Percentiles rank a stretch among this genome's conserved stretches.
Evolutionary conservation across 2,113 vertebrate species (phyloP).

Genomic region (Cepphus grylle): DNA sequence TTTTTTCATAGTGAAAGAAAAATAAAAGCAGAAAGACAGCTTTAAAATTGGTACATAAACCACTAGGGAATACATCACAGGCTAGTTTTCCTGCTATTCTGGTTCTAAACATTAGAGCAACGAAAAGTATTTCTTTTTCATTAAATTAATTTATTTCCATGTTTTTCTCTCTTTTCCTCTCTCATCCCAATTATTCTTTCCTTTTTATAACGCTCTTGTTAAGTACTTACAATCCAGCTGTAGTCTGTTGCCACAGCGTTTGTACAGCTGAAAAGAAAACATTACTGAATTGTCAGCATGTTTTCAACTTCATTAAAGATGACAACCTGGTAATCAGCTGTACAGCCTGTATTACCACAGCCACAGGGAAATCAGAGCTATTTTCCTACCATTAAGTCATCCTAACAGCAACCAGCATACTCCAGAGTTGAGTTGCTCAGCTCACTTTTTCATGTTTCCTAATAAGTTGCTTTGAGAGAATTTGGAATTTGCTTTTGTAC

Average conservation of each 20-base stretch:
- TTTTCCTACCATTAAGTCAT: slow-evolving; percentile 31
- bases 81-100: neutral
- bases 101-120: neutral
- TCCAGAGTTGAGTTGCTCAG: neutral
- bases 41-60: slow-evolving; percentile 3
- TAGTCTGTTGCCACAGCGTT: slow-evolving; percentile 63
- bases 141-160: slow-evolving; percentile 26
- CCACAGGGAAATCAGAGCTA: neutral
- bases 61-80: neutral
- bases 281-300: slow-evolving; percentile 50
- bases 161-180: neutral
- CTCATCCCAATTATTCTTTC: slow-evolving; percentile 39
- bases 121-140: neutral
- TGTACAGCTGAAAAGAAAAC: slow-evolving; percentile 60
- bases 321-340: slow-evolving; percentile 63
- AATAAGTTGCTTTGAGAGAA: neutral
- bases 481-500: neutral
- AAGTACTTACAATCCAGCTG: slow-evolving; percentile 36
- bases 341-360: neutral
- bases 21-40: neutral
- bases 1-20: neutral
- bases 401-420: neutral
- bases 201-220: slow-evolving; percentile 32
- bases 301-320: slow-evolving; percentile 71
- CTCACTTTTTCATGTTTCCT: neutral